phyloP scores from a whole-genome alignment of 92 coral and sea anemone genomes.

The Porites cylindrica region DNA sequence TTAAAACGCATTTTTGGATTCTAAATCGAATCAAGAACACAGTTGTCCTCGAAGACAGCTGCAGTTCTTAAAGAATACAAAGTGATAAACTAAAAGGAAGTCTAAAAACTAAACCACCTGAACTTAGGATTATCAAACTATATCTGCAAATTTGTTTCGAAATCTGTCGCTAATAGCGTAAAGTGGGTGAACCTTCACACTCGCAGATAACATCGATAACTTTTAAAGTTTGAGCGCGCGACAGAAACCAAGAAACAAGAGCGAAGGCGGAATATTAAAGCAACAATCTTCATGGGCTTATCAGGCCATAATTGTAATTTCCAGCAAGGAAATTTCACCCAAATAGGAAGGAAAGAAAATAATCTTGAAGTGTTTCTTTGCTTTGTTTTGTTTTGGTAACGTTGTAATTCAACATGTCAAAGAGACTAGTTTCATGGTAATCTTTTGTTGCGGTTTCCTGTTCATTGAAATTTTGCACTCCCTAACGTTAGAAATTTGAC shows the following conservation, averaged over 20 bases:
- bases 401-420: conserved; percentile 27
- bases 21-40: background rate
- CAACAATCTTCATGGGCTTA: background rate
- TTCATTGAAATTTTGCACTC: conserved; percentile 1
- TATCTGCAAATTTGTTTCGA: conserved; percentile 41
- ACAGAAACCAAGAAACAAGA: background rate
- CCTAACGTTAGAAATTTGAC: background rate
- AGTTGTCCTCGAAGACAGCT: conserved; percentile 17
- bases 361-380: background rate
- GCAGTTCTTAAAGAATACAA: background rate
- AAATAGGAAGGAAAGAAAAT: background rate
- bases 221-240: conserved; percentile 2
- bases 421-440: background rate
- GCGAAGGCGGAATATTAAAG: conserved; percentile 28
- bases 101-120: conserved; percentile 31
- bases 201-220: background rate
- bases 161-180: conserved; percentile 37
- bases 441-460: conserved; percentile 44
- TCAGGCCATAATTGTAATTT: background rate
- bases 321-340: background rate
- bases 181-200: conserved; percentile 18
- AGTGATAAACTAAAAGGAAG: conserved; percentile 38
- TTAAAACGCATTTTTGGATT: background rate
- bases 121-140: conserved; percentile 25
- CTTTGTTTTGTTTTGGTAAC: conserved; percentile 37